Evolutionary conservation across 1,140 invertebrate genomes (phyloP).

Genomic region (Heliconius nattereri): DNA sequence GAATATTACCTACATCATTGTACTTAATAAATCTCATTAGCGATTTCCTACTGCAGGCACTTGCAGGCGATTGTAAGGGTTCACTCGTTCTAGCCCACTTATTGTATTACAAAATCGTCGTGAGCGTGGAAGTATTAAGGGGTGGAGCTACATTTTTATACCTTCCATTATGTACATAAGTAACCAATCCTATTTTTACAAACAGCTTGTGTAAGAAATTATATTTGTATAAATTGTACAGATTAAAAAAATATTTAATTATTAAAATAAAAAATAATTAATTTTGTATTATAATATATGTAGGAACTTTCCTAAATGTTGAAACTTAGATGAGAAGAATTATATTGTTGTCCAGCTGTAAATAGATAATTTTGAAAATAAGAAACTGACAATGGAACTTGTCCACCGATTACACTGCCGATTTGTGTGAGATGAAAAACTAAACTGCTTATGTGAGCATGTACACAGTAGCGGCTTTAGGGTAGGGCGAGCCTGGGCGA

Average conservation of each 20-base stretch:
- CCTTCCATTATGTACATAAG: neutral
- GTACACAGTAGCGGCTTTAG: too few relatives aligned
- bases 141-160: conserved; percentile 42
- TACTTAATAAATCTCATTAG: conserved; percentile 61
- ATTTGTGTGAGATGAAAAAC: too few relatives aligned
- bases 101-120: conserved; percentile 67
- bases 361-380: too few relatives aligned
- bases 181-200: too few relatives aligned
- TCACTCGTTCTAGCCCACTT: conserved; percentile 56
- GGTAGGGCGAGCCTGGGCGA: too few relatives aligned
- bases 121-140: conserved; percentile 53
- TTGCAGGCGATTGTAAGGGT: conserved; percentile 58
- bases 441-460: too few relatives aligned
- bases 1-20: conserved; percentile 10
- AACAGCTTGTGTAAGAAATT: too few relatives aligned
- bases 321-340: too few relatives aligned
- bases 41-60: conserved; percentile 53
- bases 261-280: neutral
- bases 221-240: too few relatives aligned
- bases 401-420: too few relatives aligned
- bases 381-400: too few relatives aligned
- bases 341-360: too few relatives aligned
- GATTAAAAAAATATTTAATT: neutral
- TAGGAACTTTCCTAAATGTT: neutral
- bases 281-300: neutral